Percentiles rank a stretch among this genome's conserved stretches.
Conservation (phyloP, 2,113 vertebrate genomes). For the Oxygymnocypris stewartii region DNA sequence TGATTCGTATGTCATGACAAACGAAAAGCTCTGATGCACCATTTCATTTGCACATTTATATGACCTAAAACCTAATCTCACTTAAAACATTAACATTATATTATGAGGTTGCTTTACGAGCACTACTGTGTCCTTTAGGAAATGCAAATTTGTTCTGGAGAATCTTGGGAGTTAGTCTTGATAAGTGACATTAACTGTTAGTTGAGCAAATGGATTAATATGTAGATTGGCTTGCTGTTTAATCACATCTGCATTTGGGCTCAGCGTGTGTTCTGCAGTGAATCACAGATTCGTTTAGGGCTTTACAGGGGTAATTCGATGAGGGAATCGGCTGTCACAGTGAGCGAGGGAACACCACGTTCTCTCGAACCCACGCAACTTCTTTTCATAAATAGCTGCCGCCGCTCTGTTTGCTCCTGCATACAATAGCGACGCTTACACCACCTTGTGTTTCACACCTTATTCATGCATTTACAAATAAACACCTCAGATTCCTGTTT, state of each 20-base stretch:
- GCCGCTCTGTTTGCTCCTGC: conserved; percentile 53
- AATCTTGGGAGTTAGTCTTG: conserved; percentile 2
- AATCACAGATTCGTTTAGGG: not conserved
- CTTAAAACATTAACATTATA: not conserved
- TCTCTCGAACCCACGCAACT: conserved; percentile 34
- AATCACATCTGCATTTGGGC: not conserved
- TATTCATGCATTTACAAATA: not conserved
- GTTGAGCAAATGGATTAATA: not conserved
- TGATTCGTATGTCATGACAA: not conserved
- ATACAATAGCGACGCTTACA: conserved; percentile 31
- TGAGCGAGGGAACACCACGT: not conserved
- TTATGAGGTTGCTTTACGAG: not conserved
- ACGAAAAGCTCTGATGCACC: not conserved
- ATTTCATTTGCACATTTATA: not conserved
- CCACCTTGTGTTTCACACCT: not conserved
- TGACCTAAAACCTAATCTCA: not conserved
- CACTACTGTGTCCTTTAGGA: not conserved
- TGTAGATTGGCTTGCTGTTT: conserved; percentile 14
- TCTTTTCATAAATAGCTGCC: conserved; percentile 66
- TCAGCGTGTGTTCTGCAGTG: not conserved
- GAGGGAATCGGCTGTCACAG: conserved; percentile 19
- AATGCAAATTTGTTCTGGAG: not conserved
- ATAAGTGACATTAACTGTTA: conserved; percentile 12
- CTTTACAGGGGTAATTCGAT: not conserved
- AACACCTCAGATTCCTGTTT: not conserved